Base-by-base conservation (phyloP, 2,113 vertebrate genomes). In the Stomatorhinus ivindoensis region DNA sequence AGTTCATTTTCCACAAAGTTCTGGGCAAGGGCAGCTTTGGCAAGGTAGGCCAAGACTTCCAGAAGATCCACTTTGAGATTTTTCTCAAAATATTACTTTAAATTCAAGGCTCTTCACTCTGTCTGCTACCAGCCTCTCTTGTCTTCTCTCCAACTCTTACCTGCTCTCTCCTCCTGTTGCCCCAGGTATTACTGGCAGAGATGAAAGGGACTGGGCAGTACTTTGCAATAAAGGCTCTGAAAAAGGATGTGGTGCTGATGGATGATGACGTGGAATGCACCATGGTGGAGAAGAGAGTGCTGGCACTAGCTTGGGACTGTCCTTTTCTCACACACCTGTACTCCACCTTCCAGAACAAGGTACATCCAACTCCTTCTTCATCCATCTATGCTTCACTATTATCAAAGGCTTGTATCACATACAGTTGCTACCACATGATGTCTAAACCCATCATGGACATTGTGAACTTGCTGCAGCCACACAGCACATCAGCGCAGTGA, bases 21-120 rank as follows among this genome's bases (percentile, higher is more conserved):
- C 96, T 99, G 90, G 98, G 98, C 87, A 99, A 99, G 95, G 98
- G 98, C 91, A 99, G 98, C 93, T 99, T 99, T 90, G 98, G 98
- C 86, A 99, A 99, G 97, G 98, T 99, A 94, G 0, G 94, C 44
- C 24, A 15, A 42, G 42, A 55, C 35, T 7, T 13, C 44, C 46
- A 44, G 2, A 3, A 31, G 31, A 46, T n/a, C 27, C 65, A 58
- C 31, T 58, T 80, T 46, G 9, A n/a, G 84, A 31, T 27, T 82
- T 24, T 39, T 82, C 15, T 51, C 13, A 11, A 35, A 4, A 15
- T 48, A 24, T 50, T 31, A 19, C 46, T 69, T 27, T 11, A 86
- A 53, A 51, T 53, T 48, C 24, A 46, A 53, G 31, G 73, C 35
- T n/a, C 39, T 50, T 53, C 17, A 82, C 8, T 24, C 17, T 48